These are phyloP conservation scores for Mesembrinibis cayennensis DNA, from an alignment of 2,113 vertebrate genomes.

Conservation along the genomic window DNA sequence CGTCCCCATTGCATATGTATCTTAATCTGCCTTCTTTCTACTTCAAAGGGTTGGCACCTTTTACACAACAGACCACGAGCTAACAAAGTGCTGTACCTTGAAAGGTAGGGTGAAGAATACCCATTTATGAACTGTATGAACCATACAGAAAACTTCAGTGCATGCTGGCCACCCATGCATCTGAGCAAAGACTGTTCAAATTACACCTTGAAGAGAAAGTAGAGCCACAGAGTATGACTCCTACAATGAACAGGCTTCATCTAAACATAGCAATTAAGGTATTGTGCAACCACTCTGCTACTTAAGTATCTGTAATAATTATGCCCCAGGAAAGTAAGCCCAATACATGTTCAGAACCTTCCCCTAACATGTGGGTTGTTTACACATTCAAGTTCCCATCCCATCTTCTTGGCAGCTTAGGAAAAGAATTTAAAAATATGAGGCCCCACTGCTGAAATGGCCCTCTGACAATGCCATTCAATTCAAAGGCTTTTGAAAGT, in stretches of 20 bases:
- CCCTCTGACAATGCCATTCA: neutral
- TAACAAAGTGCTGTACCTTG: neutral
- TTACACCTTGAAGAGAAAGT: conserved; percentile 66
- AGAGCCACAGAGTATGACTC: conserved; percentile 47
- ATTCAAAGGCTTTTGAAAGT: neutral
- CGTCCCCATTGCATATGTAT: neutral
- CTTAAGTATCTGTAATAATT: conserved; percentile 35
- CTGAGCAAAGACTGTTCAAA: conserved; percentile 8
- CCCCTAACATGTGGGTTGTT: conserved; percentile 1
- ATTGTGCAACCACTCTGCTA: conserved; percentile 31
- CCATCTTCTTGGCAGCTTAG: neutral
- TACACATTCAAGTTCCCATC: neutral
- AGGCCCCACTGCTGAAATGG: neutral
- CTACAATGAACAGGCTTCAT: conserved; percentile 1
- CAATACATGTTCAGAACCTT: conserved; percentile 12
- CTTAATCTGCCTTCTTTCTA: neutral
- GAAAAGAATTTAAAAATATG: neutral
- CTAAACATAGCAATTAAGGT: conserved; percentile 48
- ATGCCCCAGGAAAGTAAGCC: conserved; percentile 52
- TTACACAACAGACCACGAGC: neutral
- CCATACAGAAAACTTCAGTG: neutral
- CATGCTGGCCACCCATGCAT: neutral
- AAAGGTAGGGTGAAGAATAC: neutral
- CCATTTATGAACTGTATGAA: neutral
- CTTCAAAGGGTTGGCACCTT: neutral